Percentiles rank a stretch among this genome's conserved stretches.
phyloP scores from a whole-genome alignment of 1,140 invertebrate genomes.

The Pseudachorutes palmiensis region DNA sequence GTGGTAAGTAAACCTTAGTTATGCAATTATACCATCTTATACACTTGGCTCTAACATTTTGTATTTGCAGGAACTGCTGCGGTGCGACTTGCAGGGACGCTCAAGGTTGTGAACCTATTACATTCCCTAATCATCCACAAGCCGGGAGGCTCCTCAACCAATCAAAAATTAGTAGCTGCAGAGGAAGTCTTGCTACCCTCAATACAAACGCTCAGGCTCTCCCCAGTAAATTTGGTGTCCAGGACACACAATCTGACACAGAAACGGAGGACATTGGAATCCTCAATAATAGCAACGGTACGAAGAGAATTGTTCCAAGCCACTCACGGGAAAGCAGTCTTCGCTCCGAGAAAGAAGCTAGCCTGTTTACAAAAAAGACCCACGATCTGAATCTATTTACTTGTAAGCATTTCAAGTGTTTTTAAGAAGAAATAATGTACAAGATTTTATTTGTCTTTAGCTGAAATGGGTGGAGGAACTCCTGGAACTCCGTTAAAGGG shows the following conservation, averaged over 20 bases:
- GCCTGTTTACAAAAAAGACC: neutral
- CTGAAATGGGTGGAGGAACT: conserved; percentile 29
- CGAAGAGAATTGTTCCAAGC: neutral
- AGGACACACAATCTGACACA: neutral
- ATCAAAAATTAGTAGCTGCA: neutral
- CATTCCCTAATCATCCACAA: neutral
- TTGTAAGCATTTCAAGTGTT: too few species aligned
- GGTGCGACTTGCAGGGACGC: conserved; percentile 18
- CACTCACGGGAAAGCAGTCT: conserved; percentile 1
- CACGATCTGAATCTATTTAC: conserved; percentile 9
- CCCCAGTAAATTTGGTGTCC: too few species aligned
- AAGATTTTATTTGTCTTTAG: conserved; percentile 6
- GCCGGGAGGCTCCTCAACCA: neutral
- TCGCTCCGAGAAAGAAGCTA: neutral
- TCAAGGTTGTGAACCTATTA: conserved; percentile 25
- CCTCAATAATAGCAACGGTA: neutral
- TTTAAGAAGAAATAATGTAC: too few species aligned
- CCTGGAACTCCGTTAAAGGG: conserved; percentile 32
- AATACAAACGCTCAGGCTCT: neutral
- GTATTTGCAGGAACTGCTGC: conserved; percentile 37
- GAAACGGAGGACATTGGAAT: neutral
- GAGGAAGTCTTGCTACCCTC: neutral
- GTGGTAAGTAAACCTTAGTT: too few species aligned
- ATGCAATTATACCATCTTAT: too few species aligned
- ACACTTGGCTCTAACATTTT: too few species aligned